phyloP scores from a whole-genome alignment of 2,888 invertebrate genomes.

The Torymus texanus region DNA sequence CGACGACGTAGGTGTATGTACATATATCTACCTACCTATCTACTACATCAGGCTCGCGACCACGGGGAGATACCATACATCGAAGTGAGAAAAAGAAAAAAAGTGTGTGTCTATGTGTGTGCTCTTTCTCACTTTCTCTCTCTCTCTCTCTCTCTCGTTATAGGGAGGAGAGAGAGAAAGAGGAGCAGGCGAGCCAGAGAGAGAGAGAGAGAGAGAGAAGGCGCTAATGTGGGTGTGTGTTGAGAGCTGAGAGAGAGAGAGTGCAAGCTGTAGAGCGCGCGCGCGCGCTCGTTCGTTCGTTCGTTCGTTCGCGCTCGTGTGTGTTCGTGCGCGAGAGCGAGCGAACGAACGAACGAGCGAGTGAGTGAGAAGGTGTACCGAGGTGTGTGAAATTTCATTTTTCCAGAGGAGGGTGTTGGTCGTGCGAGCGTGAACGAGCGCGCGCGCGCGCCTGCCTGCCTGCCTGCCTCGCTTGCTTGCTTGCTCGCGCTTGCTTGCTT shows the following conservation, averaged over 20 bases:
- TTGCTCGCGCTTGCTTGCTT: too few relatives aligned
- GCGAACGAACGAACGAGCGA: neutral
- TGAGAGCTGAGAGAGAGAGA: neutral
- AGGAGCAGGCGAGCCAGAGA: neutral
- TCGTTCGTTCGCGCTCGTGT: neutral
- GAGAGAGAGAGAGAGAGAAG: conserved; percentile 53
- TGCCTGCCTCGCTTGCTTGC: too few relatives aligned
- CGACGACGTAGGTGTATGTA: too few relatives aligned
- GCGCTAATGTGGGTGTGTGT: conserved; percentile 57
- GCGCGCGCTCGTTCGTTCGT: conserved; percentile 3
- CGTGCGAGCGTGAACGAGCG: conserved; percentile 48
- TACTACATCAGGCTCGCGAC: too few relatives aligned
- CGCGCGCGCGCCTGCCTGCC: conserved; percentile 41
- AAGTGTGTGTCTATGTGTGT: too few relatives aligned
- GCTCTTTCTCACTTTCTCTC: neutral
- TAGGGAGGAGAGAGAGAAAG: conserved; percentile 11
- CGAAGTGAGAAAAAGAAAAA: too few relatives aligned
- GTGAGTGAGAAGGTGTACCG: neutral
- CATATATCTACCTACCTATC: too few relatives aligned
- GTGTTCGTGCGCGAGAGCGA: conserved; percentile 11
- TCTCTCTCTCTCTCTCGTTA: neutral
- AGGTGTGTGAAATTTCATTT: conserved; percentile 54
- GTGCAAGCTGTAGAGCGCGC: neutral
- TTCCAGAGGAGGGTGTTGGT: conserved; percentile 58
- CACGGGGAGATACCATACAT: too few relatives aligned